Evolutionary conservation across 1,140 invertebrate species (phyloP), one percentile per base, ranked within the genome.

Genomic region (Macrobrachium rosenbergii): DNA sequence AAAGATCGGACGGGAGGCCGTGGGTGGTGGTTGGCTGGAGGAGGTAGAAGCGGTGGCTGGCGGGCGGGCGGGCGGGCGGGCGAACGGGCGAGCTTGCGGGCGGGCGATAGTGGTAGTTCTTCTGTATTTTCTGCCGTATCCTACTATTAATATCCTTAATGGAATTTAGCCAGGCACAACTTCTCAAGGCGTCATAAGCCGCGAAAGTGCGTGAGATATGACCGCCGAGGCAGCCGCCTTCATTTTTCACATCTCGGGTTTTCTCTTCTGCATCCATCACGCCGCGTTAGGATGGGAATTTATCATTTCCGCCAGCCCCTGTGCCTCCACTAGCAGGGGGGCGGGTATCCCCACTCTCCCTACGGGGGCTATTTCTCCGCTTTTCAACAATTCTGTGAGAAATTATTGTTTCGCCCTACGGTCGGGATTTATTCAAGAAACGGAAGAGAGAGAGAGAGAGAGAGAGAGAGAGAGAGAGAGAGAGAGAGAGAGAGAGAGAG

Each of bases 101-200:
- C 12, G 2, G 5, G 37, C 11, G 37, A 17, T 28, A n/a, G 67
- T 17, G 64, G 52, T 52, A 52, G 52, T 52, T 52, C 52, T 52
- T 52, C 52, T 52, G 52, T 80, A 62, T 58, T 28, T 62, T 62
- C 63, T 45, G 59, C 52, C 28, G 59, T 64, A 58, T 80, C 78
- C 77, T 62, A 79, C 77, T 63, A 80, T 80, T 63, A 82, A 82
- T 82, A 82, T 82, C 79, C 79, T 64, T 82, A 81, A 81, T 81
- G 78, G 79, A 82, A 82, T 82, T 82, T 82, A 82, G 63, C 79
- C 79, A 62, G 63, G 79, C 79, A 82, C 79, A 82, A 82, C 63
- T 69, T 82, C 69, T 82, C 79, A 82, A 82, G 79, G 79, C 79
- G 79, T 82, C 79, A 82, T 82, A 82, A 82, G 79, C 62, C 79